Evolutionary conservation across 2,113 vertebrate species (phyloP).

Genomic region (Grallaria varia): DNA sequence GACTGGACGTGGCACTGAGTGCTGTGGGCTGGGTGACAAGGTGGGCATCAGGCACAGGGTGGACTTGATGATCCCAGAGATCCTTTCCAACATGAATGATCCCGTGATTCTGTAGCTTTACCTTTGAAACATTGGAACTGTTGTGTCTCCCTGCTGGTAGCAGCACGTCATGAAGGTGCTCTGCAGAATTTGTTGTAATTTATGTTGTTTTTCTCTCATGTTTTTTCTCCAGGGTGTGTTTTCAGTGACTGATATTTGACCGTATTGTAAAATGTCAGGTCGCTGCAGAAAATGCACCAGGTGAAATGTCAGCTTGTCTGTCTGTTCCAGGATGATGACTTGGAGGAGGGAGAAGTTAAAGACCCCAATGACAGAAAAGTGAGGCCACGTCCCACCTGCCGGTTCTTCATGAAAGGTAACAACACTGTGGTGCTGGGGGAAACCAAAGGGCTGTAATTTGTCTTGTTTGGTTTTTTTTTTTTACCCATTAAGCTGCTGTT

Average conservation of each 20-base stretch:
- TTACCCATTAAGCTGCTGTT: not conserved
- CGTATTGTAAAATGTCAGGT: not conserved
- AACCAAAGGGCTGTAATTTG: rapidly evolving
- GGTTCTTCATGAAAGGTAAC: constrained; percentile 98
- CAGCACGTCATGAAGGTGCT: rapidly evolving
- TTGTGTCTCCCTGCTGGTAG: not conserved
- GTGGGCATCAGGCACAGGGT: not conserved
- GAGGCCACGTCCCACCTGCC: constrained; percentile 92
- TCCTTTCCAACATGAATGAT: not conserved
- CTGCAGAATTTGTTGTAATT: not conserved
- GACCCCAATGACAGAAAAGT: constrained; percentile 95
- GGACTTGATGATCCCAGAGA: not conserved
- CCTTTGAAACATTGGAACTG: not conserved
- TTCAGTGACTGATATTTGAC: not conserved
- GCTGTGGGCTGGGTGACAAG: not conserved
- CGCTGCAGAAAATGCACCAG: not conserved
- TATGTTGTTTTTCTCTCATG: not conserved
- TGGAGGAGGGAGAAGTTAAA: constrained; percentile 98
- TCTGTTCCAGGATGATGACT: constrained; percentile 90
- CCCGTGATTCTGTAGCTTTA: not conserved
- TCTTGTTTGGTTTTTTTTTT: not conserved
- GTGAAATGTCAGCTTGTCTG: constrained; percentile 2
- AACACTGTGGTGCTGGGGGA: no score
- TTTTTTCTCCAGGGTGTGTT: not conserved
- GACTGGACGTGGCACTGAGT: not conserved